Base-by-base conservation (phyloP, 2,113 vertebrate species). In the Ictalurus punctatus region DNA sequence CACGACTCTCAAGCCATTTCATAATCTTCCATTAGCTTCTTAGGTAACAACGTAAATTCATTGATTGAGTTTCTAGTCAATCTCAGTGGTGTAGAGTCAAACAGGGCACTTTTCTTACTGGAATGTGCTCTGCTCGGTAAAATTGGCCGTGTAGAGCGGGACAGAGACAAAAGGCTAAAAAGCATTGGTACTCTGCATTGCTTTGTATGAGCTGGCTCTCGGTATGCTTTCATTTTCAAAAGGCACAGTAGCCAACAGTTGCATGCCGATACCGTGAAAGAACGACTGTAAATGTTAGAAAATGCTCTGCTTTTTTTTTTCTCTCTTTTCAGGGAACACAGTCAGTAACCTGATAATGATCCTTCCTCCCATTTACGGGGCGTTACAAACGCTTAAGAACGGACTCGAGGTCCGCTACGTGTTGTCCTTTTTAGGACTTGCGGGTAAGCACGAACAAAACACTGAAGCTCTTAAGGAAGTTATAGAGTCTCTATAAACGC, bases 301-400 rank as follows among this genome's bases (percentile, higher is more conserved):
- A 65, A n/a, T 21, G 16, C 17, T 0, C 37, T 40, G 71, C 30
- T 73, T 6, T 92, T 63, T 6, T 92, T 63, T 13, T 93, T 87
- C 90, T 92, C 93, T 12, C 91, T 89, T 19, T 92, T 13, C 93
- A 99, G 98, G 98, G 98, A 99, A 99, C 95, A 99, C 98, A 74
- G 96, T 99, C 94, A 99, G 98, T 94, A 99, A 99, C 95, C 96
- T 99, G 96, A 98, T 99, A 92, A 99, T 99, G 97, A 99, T 99
- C 93, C 94, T 99, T 92, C 98, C 98, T 96, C 98, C 98, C 71
- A 93, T 99, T 87, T 99, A 95, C 86, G 98, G 98, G 91, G 98
- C 97, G 89, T 94, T 98, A 91, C 97, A 97, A 93, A 97, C 97
- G 17, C 94, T 94, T 90, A 96, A 93, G 91, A 96, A 97, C 37